phyloP scores from a whole-genome alignment of 2,113 vertebrate genomes.

The Crotophaga sulcirostris region DNA sequence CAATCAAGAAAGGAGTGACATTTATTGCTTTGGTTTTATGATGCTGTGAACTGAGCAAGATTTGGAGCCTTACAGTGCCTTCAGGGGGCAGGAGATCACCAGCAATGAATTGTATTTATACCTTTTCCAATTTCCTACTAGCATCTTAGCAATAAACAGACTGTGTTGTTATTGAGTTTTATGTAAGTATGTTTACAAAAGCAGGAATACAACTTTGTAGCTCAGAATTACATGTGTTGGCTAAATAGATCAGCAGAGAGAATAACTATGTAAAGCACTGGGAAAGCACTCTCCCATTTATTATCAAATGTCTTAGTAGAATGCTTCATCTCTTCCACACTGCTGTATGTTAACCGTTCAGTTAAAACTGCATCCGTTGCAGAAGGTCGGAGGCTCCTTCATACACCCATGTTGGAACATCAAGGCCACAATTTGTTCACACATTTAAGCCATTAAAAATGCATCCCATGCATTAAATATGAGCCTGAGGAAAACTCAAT shows the following conservation, averaged over 20 bases:
- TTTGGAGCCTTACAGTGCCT: slow-evolving; percentile 47
- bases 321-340: background rate
- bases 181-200: slow-evolving; percentile 59
- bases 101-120: slow-evolving; percentile 67
- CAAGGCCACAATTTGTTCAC: slow-evolving; percentile 46
- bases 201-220: slow-evolving; percentile 51
- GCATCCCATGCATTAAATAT: slow-evolving; percentile 64
- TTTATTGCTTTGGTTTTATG: slow-evolving; percentile 70
- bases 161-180: slow-evolving; percentile 63
- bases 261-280: slow-evolving; percentile 19
- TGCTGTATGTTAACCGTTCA: slow-evolving; percentile 22
- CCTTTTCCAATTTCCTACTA: slow-evolving; percentile 63
- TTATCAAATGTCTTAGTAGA: background rate
- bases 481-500: background rate
- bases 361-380: slow-evolving; percentile 42
- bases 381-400: slow-evolving; percentile 62
- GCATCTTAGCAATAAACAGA: slow-evolving; percentile 63
- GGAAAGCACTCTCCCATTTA: slow-evolving; percentile 16
- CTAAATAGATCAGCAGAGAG: slow-evolving; percentile 51
- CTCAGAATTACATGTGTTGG: slow-evolving; percentile 61
- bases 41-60: slow-evolving; percentile 52
- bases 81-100: slow-evolving; percentile 59
- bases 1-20: slow-evolving; percentile 64
- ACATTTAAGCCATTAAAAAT: slow-evolving; percentile 49
- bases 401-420: slow-evolving; percentile 26